These are phyloP conservation scores for Megastigmus dorsalis DNA, from an alignment of 2,888 invertebrate species.

Conservation along the genomic window DNA sequence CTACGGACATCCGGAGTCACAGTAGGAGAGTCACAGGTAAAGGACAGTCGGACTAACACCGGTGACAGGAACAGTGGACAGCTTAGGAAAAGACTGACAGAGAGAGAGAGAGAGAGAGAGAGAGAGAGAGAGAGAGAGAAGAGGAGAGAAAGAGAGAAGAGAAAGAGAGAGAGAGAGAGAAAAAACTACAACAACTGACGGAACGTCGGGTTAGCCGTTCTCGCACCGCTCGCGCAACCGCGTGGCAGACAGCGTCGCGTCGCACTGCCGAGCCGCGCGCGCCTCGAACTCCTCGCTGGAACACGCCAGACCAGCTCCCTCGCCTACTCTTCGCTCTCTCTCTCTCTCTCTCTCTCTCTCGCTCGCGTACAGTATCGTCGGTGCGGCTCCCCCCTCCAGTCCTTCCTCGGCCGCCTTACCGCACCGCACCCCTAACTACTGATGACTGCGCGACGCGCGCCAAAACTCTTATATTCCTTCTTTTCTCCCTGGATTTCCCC, in stretches of 20 bases:
- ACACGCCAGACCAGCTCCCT: too few relatives aligned
- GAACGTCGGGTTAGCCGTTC: not conserved
- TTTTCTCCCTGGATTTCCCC: too few relatives aligned
- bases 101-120: too few relatives aligned
- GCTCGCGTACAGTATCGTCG: too few relatives aligned
- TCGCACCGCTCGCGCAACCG: slow-evolving; percentile 64
- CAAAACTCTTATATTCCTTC: too few relatives aligned
- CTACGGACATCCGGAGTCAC: not conserved
- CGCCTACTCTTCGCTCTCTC: slow-evolving; percentile 3
- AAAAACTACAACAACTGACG: not conserved
- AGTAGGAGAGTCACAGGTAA: too few relatives aligned
- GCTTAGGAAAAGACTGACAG: too few relatives aligned
- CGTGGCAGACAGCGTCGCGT: slow-evolving; percentile 70
- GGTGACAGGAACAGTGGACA: too few relatives aligned
- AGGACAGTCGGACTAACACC: too few relatives aligned
- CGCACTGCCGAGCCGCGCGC: slow-evolving; percentile 70
- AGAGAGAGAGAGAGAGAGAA: not conserved
- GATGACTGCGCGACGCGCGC: not conserved
- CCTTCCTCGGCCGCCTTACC: slow-evolving; percentile 50
- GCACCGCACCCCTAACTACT: slow-evolving; percentile 54
- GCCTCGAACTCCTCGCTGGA: slow-evolving; percentile 59
- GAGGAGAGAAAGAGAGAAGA: too few relatives aligned
- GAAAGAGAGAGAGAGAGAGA: slow-evolving; percentile 51
- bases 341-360: not conserved
- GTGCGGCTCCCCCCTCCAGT: too few relatives aligned